Evolutionary conservation across 2,888 invertebrate species (phyloP).

Genomic region (Dione vanillae): DNA sequence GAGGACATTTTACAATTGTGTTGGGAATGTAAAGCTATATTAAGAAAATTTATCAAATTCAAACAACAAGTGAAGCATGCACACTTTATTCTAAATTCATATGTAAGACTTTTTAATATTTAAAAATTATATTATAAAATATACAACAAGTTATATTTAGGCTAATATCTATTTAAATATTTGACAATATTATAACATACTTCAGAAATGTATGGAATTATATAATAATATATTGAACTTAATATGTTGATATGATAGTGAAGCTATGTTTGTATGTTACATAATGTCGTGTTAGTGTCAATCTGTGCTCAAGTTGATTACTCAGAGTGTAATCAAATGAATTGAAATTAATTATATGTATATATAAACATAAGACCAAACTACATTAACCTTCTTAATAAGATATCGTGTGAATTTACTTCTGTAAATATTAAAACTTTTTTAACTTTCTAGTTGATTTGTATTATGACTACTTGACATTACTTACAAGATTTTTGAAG

Average conservation of each 20-base stretch:
- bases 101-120: conserved; percentile 52
- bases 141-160: not conserved
- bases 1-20: conserved; percentile 53
- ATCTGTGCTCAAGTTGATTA: too few relatives aligned
- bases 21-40: conserved; percentile 60
- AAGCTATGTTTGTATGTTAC: not conserved
- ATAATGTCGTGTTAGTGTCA: not conserved
- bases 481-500: not conserved
- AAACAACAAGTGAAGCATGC: conserved; percentile 57
- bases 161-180: conserved; percentile 2
- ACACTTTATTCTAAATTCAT: conserved; percentile 49
- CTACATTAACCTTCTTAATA: not conserved
- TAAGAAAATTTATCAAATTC: conserved; percentile 54
- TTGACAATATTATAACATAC: conserved; percentile 1
- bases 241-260: not conserved
- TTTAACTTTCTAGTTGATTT: not conserved
- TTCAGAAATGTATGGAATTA: not conserved
- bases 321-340: too few relatives aligned
- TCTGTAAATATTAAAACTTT: not conserved
- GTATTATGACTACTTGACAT: conserved; percentile 1
- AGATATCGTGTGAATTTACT: not conserved
- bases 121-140: conserved; percentile 7
- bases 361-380: not conserved
- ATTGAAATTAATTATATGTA: not conserved
- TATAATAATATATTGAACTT: not conserved